Evolutionary conservation across 2,888 invertebrate species (phyloP), one percentile per base, ranked within the genome.

Genomic region (Petrolisthes cinctipes): DNA sequence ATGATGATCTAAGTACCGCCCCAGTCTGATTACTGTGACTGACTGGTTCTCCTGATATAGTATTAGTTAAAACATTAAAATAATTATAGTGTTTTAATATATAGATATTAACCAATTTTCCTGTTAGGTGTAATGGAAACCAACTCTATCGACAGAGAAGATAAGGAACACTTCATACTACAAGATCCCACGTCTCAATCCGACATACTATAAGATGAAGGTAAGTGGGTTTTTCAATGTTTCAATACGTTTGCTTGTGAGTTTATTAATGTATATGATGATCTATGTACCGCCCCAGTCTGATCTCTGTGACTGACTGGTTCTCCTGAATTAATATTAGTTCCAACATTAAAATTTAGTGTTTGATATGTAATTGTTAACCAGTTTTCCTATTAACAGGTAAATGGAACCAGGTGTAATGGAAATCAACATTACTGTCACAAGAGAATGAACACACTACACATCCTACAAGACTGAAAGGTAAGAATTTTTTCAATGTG

Each of bases 281-380:
- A n/a, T n/a, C n/a, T n/a, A n/a, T 6, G 51, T 71, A 79, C 78
- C 79, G 85, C 68, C 85, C 85, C 85, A 78, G 85, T 85, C 85
- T 79, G 78, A 85, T 4, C 14, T 14, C 11, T n/a, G n/a, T 83
- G 83, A 82, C 23, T 75, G 76, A 83, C 23, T 83, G 83, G 75
- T 76, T 76, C 3, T 68, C 61, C 83, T 83, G 83, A 83, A 17
- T 68, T 14, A 11, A 11, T 11, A 75, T 14, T 9, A 17, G 14
- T n/a, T 53, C 6, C 1, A 5, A 81, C 20, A n/a, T 68, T n/a
- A n/a, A 20, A n/a, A 23, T 57, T 75, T 75, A 75, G 75, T 4
- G 9, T 14, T 75, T 51, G 14, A 79, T 79, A 37, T 76, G 20
- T 56, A 17, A 23, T 56, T 56, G n/a, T 11, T 54, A 37, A 17